Conservation (phyloP, 2,113 vertebrate species). For the Lepidothrix coronata region DNA sequence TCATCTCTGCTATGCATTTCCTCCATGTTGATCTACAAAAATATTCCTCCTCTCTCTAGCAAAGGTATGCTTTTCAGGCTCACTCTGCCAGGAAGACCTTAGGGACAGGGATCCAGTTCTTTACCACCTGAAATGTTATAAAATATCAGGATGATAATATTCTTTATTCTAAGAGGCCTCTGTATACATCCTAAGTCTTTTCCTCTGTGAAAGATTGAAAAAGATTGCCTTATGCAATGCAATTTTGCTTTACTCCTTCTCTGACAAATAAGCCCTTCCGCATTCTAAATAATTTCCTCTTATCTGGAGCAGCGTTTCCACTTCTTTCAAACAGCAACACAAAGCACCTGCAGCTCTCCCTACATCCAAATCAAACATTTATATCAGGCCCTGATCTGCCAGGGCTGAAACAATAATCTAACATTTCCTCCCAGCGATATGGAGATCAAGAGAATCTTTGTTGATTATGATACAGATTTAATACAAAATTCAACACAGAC, state of each 20-base stretch:
- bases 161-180: neutral
- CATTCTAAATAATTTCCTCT: neutral
- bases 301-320: neutral
- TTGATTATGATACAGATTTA: neutral
- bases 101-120: neutral
- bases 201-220: neutral
- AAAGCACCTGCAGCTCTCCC: slow-evolving; percentile 8
- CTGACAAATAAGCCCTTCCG: neutral
- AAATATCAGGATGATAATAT: neutral
- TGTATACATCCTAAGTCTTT: neutral
- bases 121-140: neutral
- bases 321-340: neutral
- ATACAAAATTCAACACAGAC: neutral
- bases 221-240: neutral
- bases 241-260: neutral
- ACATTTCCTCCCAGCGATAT: neutral
- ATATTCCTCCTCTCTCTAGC: neutral
- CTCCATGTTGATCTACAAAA: slow-evolving; percentile 46
- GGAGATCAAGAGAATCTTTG: neutral
- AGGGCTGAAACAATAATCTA: slow-evolving; percentile 5
- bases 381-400: neutral
- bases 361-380: neutral
- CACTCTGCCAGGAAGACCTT: neutral
- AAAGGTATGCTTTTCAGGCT: neutral
- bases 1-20: slow-evolving; percentile 24